Evolutionary conservation across 2,888 invertebrate species (phyloP).

Genomic region (Diplolepis rosae): DNA sequence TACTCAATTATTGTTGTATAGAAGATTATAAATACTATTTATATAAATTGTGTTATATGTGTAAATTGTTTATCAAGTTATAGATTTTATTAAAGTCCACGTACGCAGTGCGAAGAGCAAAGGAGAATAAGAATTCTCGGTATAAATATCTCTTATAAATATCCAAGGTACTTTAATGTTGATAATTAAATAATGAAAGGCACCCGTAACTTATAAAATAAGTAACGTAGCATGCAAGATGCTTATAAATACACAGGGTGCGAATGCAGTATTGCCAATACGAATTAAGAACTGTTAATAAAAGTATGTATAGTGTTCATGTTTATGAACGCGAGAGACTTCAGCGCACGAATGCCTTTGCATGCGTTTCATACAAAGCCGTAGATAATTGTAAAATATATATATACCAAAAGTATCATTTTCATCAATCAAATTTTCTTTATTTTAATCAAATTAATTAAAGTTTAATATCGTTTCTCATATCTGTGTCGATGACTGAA

Average conservation of each 20-base stretch:
- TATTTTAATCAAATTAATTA: neutral
- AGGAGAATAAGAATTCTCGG: conserved; percentile 36
- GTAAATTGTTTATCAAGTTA: conserved; percentile 70
- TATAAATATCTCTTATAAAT: conserved; percentile 34
- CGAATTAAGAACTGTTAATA: conserved; percentile 39
- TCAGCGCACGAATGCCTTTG: conserved; percentile 43
- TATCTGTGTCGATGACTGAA: conserved; percentile 16
- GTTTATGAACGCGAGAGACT: conserved; percentile 37
- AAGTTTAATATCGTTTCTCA: neutral
- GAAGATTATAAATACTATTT: conserved; percentile 62
- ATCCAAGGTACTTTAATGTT: conserved; percentile 16
- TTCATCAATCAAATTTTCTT: neutral
- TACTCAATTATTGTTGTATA: conserved; percentile 69
- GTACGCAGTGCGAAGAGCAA: conserved; percentile 28
- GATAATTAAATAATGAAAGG: conserved; percentile 16
- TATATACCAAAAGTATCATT: neutral
- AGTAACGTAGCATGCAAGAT: conserved; percentile 43
- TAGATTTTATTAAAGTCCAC: conserved; percentile 63
- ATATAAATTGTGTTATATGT: conserved; percentile 69
- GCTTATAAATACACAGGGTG: conserved; percentile 56
- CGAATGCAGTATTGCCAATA: conserved; percentile 56
- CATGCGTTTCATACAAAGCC: conserved; percentile 42
- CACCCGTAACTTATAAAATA: conserved; percentile 29
- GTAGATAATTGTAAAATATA: conserved; percentile 4
- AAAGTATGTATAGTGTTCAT: conserved; percentile 35